phyloP scores from a whole-genome alignment of 2,797 vertebrate species.

The Melanotaenia parkinsoni region DNA sequence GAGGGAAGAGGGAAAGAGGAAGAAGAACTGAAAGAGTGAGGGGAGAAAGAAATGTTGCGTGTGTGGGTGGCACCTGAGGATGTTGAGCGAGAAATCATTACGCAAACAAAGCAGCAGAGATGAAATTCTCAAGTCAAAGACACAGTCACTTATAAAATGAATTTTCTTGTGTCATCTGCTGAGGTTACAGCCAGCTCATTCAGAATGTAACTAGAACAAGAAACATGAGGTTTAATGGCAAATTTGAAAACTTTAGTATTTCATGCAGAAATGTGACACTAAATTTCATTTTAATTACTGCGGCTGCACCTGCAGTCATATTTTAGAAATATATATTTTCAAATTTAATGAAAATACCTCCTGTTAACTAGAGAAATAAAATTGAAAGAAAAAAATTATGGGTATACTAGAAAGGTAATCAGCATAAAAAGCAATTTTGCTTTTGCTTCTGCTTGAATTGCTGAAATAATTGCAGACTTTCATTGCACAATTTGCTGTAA shows the following conservation, averaged over 20 bases:
- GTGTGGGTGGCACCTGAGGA: conserved; percentile 80
- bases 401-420: background rate
- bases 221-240: conserved; percentile 15
- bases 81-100: conserved; percentile 76
- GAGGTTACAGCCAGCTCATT: conserved; percentile 42
- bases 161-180: conserved; percentile 50
- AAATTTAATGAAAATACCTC: background rate
- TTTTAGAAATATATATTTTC: background rate
- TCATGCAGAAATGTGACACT: background rate
- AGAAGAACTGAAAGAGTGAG: conserved; percentile 51
- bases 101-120: conserved; percentile 76
- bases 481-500: background rate
- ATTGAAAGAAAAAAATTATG: background rate
- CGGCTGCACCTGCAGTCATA: background rate
- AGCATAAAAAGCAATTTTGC: conserved; percentile 2
- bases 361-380: background rate
- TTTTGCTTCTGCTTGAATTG: conserved; percentile 2
- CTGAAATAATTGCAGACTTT: background rate
- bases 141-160: conserved; percentile 67
- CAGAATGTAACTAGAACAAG: conserved; percentile 13
- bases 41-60: conserved; percentile 58
- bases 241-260: conserved; percentile 4
- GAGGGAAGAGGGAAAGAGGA: conserved; percentile 44
- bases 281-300: conserved; percentile 7
- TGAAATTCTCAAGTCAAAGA: conserved; percentile 78